Conservation (phyloP, 2,797 vertebrate genomes). For the Synaphobranchus kaupii region DNA sequence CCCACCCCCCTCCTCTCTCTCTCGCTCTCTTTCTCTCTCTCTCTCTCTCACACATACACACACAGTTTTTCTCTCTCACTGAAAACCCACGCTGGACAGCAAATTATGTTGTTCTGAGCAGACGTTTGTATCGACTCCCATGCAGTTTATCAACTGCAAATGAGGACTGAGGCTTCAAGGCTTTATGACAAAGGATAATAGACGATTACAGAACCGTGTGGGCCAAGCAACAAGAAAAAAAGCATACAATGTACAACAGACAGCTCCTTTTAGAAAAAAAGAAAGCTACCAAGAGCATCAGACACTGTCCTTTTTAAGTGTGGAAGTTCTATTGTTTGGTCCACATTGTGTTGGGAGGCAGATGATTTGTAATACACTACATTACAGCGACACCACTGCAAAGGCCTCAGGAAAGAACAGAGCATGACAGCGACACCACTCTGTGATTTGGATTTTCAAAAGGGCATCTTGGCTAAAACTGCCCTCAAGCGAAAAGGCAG, state of each 20-base stretch:
- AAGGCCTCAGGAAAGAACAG: neutral
- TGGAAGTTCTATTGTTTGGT: neutral
- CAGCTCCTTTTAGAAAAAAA: neutral
- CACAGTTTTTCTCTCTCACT: neutral
- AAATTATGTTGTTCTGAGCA: constrained; percentile 13
- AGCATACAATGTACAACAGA: neutral
- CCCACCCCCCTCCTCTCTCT: neutral
- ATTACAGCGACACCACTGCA: neutral
- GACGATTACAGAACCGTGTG: constrained; percentile 39
- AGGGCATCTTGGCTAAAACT: neutral
- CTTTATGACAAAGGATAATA: constrained; percentile 22
- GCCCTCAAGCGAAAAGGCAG: no score
- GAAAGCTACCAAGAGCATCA: neutral
- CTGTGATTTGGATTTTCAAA: neutral
- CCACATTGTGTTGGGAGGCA: neutral
- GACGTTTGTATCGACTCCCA: constrained; percentile 7
- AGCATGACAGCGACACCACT: neutral
- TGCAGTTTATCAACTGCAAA: neutral
- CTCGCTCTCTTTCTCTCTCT: neutral
- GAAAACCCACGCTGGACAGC: constrained; percentile 13
- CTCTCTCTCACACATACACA: neutral
- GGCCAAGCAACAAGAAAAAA: constrained; percentile 34
- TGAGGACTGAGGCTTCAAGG: constrained; percentile 1
- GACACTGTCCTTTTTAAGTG: neutral
- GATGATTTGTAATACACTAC: neutral